Evolutionary conservation across 2,888 invertebrate species (phyloP).

Genomic region (Eilema sororculum): DNA sequence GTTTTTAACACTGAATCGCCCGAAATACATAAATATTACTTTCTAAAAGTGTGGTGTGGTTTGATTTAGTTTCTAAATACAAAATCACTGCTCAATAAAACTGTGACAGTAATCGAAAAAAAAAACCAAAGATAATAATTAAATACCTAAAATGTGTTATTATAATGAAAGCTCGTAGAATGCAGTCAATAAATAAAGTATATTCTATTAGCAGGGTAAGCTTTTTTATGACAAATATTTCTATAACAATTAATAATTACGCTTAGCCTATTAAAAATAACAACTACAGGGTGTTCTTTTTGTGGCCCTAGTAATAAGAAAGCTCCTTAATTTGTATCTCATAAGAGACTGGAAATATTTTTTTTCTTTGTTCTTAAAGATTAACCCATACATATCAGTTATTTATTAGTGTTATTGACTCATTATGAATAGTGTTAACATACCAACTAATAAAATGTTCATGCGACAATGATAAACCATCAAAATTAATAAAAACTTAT

Average conservation of each 20-base stretch:
- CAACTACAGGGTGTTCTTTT: not conserved
- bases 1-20: constrained; percentile 3
- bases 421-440: not conserved
- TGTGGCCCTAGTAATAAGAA: not conserved
- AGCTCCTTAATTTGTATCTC: not conserved
- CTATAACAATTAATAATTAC: not conserved
- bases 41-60: constrained; percentile 46
- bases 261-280: not conserved
- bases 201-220: constrained; percentile 1
- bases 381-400: not conserved
- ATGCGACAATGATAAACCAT: not conserved
- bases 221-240: not conserved
- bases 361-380: not conserved
- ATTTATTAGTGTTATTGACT: not conserved
- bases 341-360: not conserved
- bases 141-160: not conserved
- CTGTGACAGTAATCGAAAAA: not conserved
- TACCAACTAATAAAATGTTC: not conserved
- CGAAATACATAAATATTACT: not conserved
- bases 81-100: constrained; percentile 8
- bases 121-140: not conserved
- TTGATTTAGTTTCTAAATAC: constrained; percentile 35
- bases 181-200: constrained; percentile 5
- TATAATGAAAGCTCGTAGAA: constrained; percentile 16
- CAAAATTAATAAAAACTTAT: not conserved